Percentiles rank a stretch among this genome's conserved stretches.
phyloP scores from a whole-genome alignment of 2,113 vertebrate species.

The Capreolus pygargus region DNA sequence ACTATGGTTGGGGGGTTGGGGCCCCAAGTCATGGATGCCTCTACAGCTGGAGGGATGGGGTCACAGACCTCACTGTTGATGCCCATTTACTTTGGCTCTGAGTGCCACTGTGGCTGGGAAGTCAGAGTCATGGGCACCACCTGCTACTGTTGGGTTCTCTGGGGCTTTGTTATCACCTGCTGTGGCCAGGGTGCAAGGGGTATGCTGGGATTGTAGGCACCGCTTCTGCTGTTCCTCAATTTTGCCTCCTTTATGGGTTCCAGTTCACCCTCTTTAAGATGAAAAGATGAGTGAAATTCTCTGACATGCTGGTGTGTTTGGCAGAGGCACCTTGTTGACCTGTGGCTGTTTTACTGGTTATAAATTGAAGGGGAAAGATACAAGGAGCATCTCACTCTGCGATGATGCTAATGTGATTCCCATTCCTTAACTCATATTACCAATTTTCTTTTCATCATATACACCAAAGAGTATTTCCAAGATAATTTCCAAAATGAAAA shows the following conservation, averaged over 20 bases:
- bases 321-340: background rate
- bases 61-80: background rate
- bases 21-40: background rate
- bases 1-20: fast-evolving
- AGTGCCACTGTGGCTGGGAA: background rate
- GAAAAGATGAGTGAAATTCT: background rate
- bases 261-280: background rate
- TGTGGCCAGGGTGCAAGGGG: background rate
- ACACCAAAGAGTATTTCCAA: background rate
- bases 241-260: background rate
- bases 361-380: background rate
- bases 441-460: background rate
- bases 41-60: background rate
- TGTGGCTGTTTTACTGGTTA: background rate
- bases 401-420: background rate
- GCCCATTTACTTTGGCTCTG: background rate
- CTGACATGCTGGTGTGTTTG: background rate
- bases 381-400: background rate
- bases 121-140: background rate
- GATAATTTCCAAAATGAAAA: background rate
- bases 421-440: background rate
- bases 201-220: background rate
- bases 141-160: background rate
- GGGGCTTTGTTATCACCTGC: background rate
- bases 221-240: background rate